These are phyloP conservation scores for Clistopyga incitator DNA, from an alignment of 2,888 invertebrate species.

Conservation along the genomic window DNA sequence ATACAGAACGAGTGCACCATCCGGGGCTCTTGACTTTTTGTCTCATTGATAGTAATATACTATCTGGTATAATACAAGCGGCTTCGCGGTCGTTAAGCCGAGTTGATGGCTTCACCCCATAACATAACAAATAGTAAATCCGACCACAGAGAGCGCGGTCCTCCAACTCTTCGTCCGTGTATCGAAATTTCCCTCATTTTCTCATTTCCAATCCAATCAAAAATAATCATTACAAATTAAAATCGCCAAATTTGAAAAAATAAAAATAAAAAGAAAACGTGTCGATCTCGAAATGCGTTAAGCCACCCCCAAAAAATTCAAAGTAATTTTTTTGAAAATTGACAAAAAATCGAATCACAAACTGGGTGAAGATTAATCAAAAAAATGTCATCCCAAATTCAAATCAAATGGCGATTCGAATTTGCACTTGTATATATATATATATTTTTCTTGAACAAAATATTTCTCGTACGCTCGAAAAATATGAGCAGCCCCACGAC, in stretches of 20 bases:
- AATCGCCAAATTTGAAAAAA: too few relatives aligned
- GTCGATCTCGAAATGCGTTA: too few relatives aligned
- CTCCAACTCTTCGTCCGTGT: conserved; percentile 45
- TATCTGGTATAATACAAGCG: conserved; percentile 7
- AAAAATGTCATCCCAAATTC: too few relatives aligned
- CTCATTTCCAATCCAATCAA: conserved; percentile 14
- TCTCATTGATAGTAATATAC: conserved; percentile 52
- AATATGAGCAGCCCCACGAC: conserved; percentile 9
- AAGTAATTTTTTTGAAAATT: too few relatives aligned
- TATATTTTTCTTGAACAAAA: conserved; percentile 15
- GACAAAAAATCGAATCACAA: too few relatives aligned
- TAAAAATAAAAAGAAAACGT: too few relatives aligned
- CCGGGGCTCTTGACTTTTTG: conserved; percentile 39
- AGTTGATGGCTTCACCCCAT: conserved; percentile 46
- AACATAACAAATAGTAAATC: conserved; percentile 42
- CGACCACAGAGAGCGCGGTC: conserved; percentile 28
- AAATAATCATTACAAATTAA: too few relatives aligned
- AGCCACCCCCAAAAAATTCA: too few relatives aligned
- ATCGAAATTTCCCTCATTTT: conserved; percentile 9
- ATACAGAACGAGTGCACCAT: conserved; percentile 22
- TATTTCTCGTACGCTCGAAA: conserved; percentile 41
- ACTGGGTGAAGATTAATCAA: too few relatives aligned
- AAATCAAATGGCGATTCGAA: too few relatives aligned
- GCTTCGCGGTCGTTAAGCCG: conserved; percentile 48
- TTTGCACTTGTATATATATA: too few relatives aligned